Conservation (phyloP, 2,113 vertebrate species). For the Serranochromis macrocephalus region DNA sequence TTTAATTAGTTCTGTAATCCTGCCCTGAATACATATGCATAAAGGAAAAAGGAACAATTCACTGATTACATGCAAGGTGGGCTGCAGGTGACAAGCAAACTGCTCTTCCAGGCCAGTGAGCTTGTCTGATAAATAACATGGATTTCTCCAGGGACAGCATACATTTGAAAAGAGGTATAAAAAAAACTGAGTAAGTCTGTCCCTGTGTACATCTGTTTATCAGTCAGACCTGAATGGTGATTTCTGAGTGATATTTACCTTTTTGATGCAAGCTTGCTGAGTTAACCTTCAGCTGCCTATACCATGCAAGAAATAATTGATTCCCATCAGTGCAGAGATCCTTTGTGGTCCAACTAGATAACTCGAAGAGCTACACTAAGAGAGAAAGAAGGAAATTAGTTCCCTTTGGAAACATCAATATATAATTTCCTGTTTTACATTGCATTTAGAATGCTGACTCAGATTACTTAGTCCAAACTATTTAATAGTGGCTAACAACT, state of each 20-base stretch:
- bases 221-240: background rate
- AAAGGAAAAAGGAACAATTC: background rate
- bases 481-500: background rate
- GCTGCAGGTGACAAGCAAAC: background rate
- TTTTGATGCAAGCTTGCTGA: background rate
- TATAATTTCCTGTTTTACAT: background rate
- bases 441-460: background rate
- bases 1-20: background rate
- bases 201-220: background rate
- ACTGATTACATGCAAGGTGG: background rate
- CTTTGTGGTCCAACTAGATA: constrained; percentile 4
- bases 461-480: background rate
- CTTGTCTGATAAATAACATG: background rate
- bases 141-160: background rate
- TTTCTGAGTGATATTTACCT: background rate
- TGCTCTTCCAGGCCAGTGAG: background rate
- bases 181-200: background rate
- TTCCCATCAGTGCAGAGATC: constrained; percentile 1
- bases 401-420: background rate
- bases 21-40: background rate
- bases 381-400: background rate
- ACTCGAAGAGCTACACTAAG: background rate
- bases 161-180: background rate
- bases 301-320: background rate
- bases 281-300: background rate